Evolutionary conservation across 2,888 invertebrate species (phyloP), one percentile per base, ranked within the genome.

Genomic region (Boloria selene): DNA sequence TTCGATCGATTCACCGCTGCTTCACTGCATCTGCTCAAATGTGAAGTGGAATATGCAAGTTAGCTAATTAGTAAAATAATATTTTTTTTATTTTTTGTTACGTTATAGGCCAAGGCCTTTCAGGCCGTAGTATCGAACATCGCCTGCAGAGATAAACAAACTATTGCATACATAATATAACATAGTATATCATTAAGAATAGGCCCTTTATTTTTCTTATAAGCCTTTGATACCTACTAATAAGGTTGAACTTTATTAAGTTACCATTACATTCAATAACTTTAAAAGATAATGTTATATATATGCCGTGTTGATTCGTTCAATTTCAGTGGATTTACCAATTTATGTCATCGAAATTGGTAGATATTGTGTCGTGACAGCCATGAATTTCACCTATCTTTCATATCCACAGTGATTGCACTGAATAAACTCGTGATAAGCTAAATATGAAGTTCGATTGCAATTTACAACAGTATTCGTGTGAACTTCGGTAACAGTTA

Each of bases 401-500:
- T 68, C 68, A 69, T 67, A 63, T 70, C 67, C 63, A 61, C 70
- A 67, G 67, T 66, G 67, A 73, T 74, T 74, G 70, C 67, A 73
- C 64, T 65, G 70, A 64, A 60, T 52, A 51, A 52, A 73, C 70
- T 72, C 72, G 71, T 72, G 73, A 69, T 65, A 73, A 59, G 52
- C 65, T 67, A 67, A 69, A 68, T 61, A 61, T 49, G 59, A 49
- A 49, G 31, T 26, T 56, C 45, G 56, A 13, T 45, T 22, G 22
- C 45, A 26, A 45, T 56, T 56, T 56, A 45, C 56, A 56, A 56
- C 45, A n/a, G 56, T 45, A 22, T 4, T 45, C 45, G 22, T 56
- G 52, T 58, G 18, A 52, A 54, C 42, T 51, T 68, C 52, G 44
- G 42, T 38, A 52, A 22, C 44, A 51, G 42, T 7, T 13, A 18